Evolutionary conservation across 2,888 invertebrate genomes (phyloP).

Genomic region (Caenorhabditis virilis): DNA sequence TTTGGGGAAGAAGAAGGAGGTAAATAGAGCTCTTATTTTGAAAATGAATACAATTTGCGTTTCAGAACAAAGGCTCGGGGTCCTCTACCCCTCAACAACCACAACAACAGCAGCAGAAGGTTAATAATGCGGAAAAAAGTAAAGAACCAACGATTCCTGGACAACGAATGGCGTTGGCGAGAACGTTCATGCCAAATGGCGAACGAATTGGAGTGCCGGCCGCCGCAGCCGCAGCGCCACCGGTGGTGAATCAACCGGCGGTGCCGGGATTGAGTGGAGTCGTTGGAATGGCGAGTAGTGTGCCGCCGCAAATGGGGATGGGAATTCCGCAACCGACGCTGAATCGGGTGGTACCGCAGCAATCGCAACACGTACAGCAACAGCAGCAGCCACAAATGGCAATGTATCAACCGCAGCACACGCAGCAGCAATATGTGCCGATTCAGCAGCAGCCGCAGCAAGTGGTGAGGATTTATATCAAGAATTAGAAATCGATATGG

Average conservation of each 20-base stretch:
- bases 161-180: slow-evolving; percentile 31
- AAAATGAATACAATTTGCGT: too few species aligned
- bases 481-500: background rate
- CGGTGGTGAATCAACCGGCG: too few species aligned
- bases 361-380: background rate
- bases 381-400: too few species aligned
- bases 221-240: background rate
- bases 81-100: background rate
- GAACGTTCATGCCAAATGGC: slow-evolving; percentile 39
- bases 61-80: background rate
- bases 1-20: background rate
- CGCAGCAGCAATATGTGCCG: background rate
- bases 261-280: too few species aligned
- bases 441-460: slow-evolving; percentile 2
- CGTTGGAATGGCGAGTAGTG: too few species aligned
- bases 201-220: slow-evolving; percentile 6
- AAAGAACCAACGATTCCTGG: slow-evolving; percentile 27
- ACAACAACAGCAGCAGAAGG: too few species aligned
- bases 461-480: too few species aligned
- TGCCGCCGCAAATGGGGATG: too few species aligned
- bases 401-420: too few species aligned
- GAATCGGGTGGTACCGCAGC: background rate
- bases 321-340: too few species aligned
- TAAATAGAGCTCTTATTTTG: too few species aligned
- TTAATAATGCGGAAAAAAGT: too few species aligned